Percentiles rank a stretch among this genome's conserved stretches.
Conservation (phyloP, 2,797 vertebrate genomes). For the Lepus townsendii region DNA sequence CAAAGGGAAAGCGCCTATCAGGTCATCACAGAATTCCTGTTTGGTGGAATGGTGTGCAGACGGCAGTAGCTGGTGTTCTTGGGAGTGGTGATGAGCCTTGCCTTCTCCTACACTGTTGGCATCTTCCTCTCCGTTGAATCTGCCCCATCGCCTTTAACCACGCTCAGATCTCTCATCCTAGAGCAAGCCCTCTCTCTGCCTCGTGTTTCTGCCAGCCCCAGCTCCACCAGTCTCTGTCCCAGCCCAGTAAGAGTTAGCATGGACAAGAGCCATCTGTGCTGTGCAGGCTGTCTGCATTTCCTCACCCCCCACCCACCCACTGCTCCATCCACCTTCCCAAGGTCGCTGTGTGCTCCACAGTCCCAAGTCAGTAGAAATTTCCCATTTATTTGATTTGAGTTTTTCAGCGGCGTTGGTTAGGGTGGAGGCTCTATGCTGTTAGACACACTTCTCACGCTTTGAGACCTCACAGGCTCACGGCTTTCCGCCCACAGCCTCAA, state of each 20-base stretch:
- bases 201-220: background rate
- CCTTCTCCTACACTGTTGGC: background rate
- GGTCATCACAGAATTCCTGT: background rate
- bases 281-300: background rate
- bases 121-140: background rate
- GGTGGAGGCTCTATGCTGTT: background rate
- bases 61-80: fast-evolving
- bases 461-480: background rate
- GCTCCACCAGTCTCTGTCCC: background rate
- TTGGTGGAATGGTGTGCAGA: background rate
- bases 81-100: background rate
- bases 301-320: background rate
- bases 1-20: background rate
- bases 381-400: background rate
- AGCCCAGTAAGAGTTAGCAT: background rate
- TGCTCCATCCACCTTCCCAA: background rate
- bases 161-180: background rate
- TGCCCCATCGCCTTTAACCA: background rate
- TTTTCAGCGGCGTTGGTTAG: background rate
- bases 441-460: background rate
- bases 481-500: background rate
- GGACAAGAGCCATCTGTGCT: background rate
- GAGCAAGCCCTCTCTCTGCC: background rate
- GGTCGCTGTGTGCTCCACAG: background rate
- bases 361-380: background rate